Conservation (phyloP, 2,888 invertebrate species). For the Myopa testacea region DNA sequence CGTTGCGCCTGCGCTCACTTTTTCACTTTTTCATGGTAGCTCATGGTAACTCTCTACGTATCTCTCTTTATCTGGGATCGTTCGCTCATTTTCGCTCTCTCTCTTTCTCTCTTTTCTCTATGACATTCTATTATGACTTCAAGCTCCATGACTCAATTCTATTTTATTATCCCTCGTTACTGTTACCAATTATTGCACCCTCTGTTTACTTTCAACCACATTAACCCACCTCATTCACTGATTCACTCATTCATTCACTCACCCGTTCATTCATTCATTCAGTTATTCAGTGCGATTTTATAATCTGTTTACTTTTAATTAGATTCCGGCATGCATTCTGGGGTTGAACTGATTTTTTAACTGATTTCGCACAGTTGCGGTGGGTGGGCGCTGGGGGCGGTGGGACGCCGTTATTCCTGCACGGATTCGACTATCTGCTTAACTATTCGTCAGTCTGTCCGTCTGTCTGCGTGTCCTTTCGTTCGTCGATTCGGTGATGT, state of each 20-base stretch:
- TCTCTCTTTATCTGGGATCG: neutral
- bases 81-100: conserved; percentile 16
- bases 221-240: neutral
- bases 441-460: neutral
- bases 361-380: neutral
- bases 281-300: conserved; percentile 20
- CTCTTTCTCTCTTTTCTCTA: neutral
- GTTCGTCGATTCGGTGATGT: neutral
- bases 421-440: neutral
- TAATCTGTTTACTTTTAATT: conserved; percentile 62
- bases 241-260: neutral
- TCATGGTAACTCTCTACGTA: neutral
- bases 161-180: too few species aligned
- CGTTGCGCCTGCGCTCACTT: conserved; percentile 37
- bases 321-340: conserved; percentile 56
- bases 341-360: conserved; percentile 38
- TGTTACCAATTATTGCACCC: neutral
- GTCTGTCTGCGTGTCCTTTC: neutral
- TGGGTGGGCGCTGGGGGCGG: conserved; percentile 10
- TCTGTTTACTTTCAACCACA: neutral
- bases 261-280: conserved; percentile 2
- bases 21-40: neutral
- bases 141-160: neutral
- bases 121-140: neutral
- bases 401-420: neutral